A percentile compares a stretch with the other conserved stretches of the same genome.
Conservation (phyloP, 2,797 vertebrate species). For the Potorous gilbertii region DNA sequence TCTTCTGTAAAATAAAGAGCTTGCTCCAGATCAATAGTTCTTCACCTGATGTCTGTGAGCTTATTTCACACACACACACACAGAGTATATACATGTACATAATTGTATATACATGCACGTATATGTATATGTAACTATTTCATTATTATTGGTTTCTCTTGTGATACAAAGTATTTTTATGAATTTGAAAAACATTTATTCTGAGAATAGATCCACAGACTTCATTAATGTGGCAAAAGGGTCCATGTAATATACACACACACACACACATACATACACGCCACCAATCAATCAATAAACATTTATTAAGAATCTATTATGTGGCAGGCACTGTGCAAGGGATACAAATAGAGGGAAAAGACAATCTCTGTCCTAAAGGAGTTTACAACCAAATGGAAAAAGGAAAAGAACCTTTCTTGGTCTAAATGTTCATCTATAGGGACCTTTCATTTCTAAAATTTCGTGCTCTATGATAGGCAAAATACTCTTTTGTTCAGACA, state of each 20-base stretch:
- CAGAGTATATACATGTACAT: too few relatives aligned
- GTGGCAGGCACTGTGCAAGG: not conserved
- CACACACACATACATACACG: too few relatives aligned
- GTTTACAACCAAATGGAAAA: not conserved
- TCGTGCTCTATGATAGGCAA: not conserved
- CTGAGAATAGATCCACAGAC: not conserved
- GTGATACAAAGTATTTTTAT: not conserved
- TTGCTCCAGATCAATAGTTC: not conserved
- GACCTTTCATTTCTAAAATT: not conserved
- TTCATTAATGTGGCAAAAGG: not conserved
- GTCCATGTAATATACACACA: not conserved
- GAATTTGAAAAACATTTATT: not conserved
- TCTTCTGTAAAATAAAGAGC: not conserved
- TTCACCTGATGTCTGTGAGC: not conserved
- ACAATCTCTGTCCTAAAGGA: not conserved
- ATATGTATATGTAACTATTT: not conserved
- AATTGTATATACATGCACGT: too few relatives aligned
- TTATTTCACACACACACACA: not conserved
- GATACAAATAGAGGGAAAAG: not conserved
- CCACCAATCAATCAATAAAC: not conserved
- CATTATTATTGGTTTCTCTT: not conserved
- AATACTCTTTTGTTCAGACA: not conserved
- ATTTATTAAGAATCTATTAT: not conserved
- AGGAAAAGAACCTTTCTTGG: not conserved
- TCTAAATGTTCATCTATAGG: not conserved